phyloP scores from a whole-genome alignment of 2,113 vertebrate species.

The Rhabdomys dilectus region DNA sequence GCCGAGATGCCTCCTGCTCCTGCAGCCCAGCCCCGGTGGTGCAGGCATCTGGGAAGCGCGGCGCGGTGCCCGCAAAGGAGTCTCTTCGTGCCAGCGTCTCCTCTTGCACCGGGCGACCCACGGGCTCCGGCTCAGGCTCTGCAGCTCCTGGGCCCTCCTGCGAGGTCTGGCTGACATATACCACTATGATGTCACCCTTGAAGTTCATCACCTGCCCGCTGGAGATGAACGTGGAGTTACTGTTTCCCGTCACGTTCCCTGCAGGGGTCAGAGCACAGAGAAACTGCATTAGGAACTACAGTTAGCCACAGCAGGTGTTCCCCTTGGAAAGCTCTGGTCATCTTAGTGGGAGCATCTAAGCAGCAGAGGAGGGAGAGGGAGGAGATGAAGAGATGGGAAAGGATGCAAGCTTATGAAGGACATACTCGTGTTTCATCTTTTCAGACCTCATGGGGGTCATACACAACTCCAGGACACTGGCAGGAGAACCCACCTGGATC shows the following conservation, averaged over 20 bases:
- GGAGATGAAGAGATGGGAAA: background rate
- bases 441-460: fast-evolving
- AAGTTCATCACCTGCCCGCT: conserved; percentile 99
- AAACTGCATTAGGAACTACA: conserved; percentile 64
- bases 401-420: background rate
- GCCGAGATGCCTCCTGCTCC: background rate
- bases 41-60: conserved; percentile 84
- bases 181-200: conserved; percentile 96
- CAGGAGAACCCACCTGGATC: background rate
- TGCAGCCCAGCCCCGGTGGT: conserved; percentile 78
- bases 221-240: conserved; percentile 98
- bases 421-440: background rate
- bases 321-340: background rate
- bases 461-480: background rate
- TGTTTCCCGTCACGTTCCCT: conserved; percentile 97
- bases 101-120: conserved; percentile 94
- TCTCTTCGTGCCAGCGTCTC: conserved; percentile 89
- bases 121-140: conserved; percentile 64
- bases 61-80: conserved; percentile 86
- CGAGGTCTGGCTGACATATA: conserved; percentile 95
- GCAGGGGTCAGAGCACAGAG: conserved; percentile 59
- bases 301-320: background rate
- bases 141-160: conserved; percentile 83
- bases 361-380: no score
- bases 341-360: background rate